These are phyloP conservation scores for Malaclemys terrapin DNA, from an alignment of 2,113 vertebrate species.

Conservation along the genomic window DNA sequence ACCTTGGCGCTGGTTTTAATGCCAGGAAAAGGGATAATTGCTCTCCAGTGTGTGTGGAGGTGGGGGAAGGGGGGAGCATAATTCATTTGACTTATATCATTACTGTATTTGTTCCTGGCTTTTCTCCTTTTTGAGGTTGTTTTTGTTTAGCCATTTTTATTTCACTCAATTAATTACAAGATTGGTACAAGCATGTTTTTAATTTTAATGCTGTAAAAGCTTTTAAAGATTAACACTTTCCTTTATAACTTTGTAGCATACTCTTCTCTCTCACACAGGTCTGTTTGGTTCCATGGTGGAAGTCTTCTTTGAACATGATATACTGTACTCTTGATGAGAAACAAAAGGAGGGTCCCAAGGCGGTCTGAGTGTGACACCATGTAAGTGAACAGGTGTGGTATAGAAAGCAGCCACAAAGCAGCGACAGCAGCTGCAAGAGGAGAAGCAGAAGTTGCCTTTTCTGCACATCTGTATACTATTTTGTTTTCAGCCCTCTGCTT, in stretches of 20 bases:
- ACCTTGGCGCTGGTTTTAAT: not conserved
- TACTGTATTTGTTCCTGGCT: not conserved
- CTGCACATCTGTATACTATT: slow-evolving; percentile 17
- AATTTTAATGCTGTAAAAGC: not conserved
- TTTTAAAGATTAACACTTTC: not conserved
- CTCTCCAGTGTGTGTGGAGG: not conserved
- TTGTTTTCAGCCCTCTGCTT: not conserved
- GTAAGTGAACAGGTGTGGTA: not conserved
- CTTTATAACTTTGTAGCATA: not conserved
- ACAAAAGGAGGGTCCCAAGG: not conserved
- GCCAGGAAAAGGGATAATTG: not conserved
- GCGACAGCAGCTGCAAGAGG: not conserved
- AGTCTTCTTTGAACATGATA: not conserved
- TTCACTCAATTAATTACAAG: not conserved
- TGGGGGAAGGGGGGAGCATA: not conserved
- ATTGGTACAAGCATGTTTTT: not conserved
- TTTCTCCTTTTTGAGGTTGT: not conserved
- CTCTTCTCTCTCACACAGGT: not conserved
- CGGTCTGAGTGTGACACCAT: not conserved
- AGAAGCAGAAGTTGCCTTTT: slow-evolving; percentile 4
- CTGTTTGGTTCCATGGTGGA: slow-evolving; percentile 11
- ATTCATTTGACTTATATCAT: not conserved
- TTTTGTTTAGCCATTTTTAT: not conserved
- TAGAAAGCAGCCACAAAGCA: not conserved
- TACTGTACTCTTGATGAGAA: not conserved